Evolutionary conservation across 2,888 invertebrate genomes (phyloP), one percentile per base, ranked within the genome.

Genomic region (Ichneumoninae sp.): DNA sequence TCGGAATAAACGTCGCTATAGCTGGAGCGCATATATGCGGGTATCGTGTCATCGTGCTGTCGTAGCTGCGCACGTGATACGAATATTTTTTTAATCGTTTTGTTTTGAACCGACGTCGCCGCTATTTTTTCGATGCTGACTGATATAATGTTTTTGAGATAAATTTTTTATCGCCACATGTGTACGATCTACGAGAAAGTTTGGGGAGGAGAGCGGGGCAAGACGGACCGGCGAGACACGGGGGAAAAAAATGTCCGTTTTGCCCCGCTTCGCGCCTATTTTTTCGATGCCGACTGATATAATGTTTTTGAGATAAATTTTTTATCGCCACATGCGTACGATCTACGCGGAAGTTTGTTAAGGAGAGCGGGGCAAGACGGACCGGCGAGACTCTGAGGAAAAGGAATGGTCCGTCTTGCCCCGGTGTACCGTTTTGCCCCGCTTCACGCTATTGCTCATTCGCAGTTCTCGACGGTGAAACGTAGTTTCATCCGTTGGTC

Each of bases 1-100:
- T 10, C 13, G 66, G 66, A 80, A 80, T 72, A 68, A 68, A 44
- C 54, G n/a, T 26, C 16, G 22, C 13, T 62, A n/a, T 40, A 22
- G 26, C 36, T 26, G 22, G 7, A 54, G 19, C 44, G 44, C 3
- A 60, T 57, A 44, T 72, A 72, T 57, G 36, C 10, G 13, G 36
- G 40, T 13, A 40, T 3, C 26, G n/a, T 30, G 60, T 30, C 60
- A 60, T 60, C 60, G 26, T 16, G 26, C 26, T 26, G 16, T 16
- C 60, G 60, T 26, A 2, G 3, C 60, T 52, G 60, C 22, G 30
- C 60, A 44, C 60, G 52, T 30, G 69, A 70, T 60, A 36, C 2
- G 57, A 77, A 77, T 77, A 47, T 60, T n/a, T 65, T 3, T 30
- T 30, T 57, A 68, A 30, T 77, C 2, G 33, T 3, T 2, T 26